Percentiles rank a stretch among this genome's conserved stretches.
These are phyloP conservation scores for Rotaria sp. DNA, from an alignment of 2,888 invertebrate species.

Conservation along the genomic window DNA sequence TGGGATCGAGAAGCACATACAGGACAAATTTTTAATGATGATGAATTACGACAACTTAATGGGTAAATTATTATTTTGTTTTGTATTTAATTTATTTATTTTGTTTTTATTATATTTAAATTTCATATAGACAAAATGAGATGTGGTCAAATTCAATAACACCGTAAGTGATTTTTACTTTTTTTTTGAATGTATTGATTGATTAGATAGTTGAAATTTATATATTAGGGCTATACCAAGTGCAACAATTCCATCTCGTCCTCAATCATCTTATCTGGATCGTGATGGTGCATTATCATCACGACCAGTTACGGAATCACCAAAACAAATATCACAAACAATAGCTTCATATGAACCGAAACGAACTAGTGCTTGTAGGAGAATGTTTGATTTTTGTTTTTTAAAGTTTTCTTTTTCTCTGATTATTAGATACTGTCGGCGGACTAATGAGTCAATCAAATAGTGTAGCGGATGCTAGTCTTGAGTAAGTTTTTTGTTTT, in stretches of 20 bases:
- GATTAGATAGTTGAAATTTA: background rate
- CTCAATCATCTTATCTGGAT: background rate
- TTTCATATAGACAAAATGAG: background rate
- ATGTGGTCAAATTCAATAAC: background rate
- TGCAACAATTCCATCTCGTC: background rate
- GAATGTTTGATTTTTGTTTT: background rate
- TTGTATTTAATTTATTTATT: too few species aligned
- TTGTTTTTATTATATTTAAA: background rate
- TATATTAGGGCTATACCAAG: background rate
- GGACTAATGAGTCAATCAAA: background rate
- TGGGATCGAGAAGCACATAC: constrained; percentile 13
- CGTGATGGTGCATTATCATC: constrained; percentile 4
- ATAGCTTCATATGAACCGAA: constrained; percentile 7
- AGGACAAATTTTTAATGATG: background rate
- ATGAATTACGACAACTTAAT: background rate
- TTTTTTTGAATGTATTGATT: background rate
- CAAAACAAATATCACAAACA: background rate
- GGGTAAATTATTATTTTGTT: background rate
- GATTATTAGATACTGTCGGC: background rate
- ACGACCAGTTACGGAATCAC: background rate
- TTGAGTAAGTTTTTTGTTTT: background rate
- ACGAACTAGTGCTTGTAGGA: constrained; percentile 1
- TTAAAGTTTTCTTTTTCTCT: background rate
- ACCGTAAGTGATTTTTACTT: background rate
- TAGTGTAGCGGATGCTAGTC: background rate